Percentiles rank a stretch among this genome's conserved stretches.
Evolutionary conservation across 2,797 vertebrate genomes (phyloP).

Genomic region (Premnoplex brunnescens): DNA sequence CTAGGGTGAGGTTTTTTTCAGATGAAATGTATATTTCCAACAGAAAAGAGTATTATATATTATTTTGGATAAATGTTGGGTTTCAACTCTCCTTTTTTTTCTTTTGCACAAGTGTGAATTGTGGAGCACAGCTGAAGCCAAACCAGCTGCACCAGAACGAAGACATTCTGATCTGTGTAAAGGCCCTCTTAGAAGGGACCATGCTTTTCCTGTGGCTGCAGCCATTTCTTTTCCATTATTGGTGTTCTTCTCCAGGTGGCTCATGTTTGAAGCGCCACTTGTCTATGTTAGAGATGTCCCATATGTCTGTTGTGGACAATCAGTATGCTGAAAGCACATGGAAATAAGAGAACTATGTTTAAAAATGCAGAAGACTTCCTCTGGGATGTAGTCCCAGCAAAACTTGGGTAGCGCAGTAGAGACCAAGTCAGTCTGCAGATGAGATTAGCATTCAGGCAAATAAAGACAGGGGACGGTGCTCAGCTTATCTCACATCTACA

Average conservation of each 20-base stretch:
- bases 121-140: not conserved
- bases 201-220: not conserved
- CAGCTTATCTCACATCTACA: not conserved
- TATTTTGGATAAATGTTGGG: not conserved
- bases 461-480: not conserved
- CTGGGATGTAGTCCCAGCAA: not conserved
- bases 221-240: not conserved
- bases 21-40: not conserved
- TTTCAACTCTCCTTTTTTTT: not conserved
- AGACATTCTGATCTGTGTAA: not conserved
- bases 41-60: not conserved
- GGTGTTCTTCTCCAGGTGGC: not conserved
- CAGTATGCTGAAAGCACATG: not conserved
- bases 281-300: not conserved
- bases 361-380: not conserved
- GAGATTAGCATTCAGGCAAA: not conserved
- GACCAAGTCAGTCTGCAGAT: not conserved
- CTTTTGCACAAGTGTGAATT: not conserved
- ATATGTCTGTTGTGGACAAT: not conserved
- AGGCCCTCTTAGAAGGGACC: not conserved
- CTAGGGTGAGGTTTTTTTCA: not conserved
- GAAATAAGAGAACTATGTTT: not conserved
- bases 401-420: not conserved
- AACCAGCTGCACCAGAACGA: not conserved
- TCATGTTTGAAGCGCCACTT: not conserved